Conservation (phyloP, 2,797 vertebrate species). For the Poecilia gillii region DNA sequence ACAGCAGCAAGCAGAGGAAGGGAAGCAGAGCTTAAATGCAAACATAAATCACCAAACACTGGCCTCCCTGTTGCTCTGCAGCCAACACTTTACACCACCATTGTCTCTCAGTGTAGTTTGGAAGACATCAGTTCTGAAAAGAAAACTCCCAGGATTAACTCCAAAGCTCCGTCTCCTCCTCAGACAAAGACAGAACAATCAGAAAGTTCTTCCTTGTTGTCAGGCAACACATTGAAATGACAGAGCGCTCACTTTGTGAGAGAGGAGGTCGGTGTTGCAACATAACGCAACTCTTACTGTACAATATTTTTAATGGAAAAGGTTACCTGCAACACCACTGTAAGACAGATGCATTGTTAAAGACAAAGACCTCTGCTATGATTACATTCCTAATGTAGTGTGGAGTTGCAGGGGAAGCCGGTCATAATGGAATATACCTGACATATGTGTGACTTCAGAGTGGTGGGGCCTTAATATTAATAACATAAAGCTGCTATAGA, state of each 20-base stretch:
- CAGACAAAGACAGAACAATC: slow-evolving; percentile 36
- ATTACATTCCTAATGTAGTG: slow-evolving; percentile 43
- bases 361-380: slow-evolving; percentile 49
- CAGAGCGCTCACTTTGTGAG: slow-evolving; percentile 43
- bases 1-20: slow-evolving; percentile 26
- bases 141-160: slow-evolving; percentile 41
- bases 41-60: slow-evolving; percentile 50
- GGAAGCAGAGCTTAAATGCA: slow-evolving; percentile 36
- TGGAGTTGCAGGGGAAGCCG: slow-evolving; percentile 27
- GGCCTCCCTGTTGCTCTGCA: slow-evolving; percentile 20
- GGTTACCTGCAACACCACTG: slow-evolving; percentile 41
- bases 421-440: slow-evolving; percentile 50
- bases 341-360: slow-evolving; percentile 44
- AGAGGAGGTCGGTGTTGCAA: slow-evolving; percentile 62
- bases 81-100: slow-evolving; percentile 34
- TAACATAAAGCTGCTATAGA: slow-evolving; percentile 41
- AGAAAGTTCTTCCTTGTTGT: slow-evolving; percentile 46
- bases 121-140: slow-evolving; percentile 41
- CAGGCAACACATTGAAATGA: slow-evolving; percentile 40
- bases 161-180: slow-evolving; percentile 35
- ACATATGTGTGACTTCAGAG: slow-evolving; percentile 20
- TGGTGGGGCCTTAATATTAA: slow-evolving; percentile 34
- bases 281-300: slow-evolving; percentile 50
- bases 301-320: slow-evolving; percentile 48
- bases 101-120: slow-evolving; percentile 44